Conservation (phyloP, 2,888 invertebrate species). For the Drosophila siamana region DNA sequence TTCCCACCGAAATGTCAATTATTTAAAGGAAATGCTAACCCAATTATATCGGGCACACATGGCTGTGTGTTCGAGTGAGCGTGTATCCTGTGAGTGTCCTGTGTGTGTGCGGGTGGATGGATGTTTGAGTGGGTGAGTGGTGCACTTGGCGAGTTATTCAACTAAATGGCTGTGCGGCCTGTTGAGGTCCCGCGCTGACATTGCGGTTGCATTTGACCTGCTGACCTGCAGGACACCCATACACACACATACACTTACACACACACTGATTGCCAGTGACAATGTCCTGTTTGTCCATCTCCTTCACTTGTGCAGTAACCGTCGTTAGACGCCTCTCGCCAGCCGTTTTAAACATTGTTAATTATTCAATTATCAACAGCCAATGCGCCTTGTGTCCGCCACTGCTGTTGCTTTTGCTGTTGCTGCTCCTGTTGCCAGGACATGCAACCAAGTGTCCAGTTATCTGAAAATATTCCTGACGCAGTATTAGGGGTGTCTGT, state of each 20-base stretch:
- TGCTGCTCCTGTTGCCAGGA: background rate
- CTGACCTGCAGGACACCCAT: constrained; percentile 60
- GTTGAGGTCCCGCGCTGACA: constrained; percentile 65
- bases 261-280: constrained; percentile 14
- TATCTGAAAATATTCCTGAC: constrained; percentile 44
- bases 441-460: constrained; percentile 38
- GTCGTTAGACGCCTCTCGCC: constrained; percentile 46
- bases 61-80: background rate
- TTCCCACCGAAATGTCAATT: constrained; percentile 80
- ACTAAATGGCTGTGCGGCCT: constrained; percentile 43
- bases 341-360: constrained; percentile 78
- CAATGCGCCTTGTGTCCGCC: constrained; percentile 53
- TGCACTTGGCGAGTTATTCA: constrained; percentile 39
- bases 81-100: constrained; percentile 14
- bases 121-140: constrained; percentile 20
- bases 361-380: constrained; percentile 80
- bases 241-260: constrained; percentile 9
- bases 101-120: constrained; percentile 16
- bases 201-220: constrained; percentile 79
- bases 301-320: background rate
- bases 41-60: constrained; percentile 56
- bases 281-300: constrained; percentile 6
- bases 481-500: constrained; percentile 19
- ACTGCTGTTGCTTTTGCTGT: constrained; percentile 10
- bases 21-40: constrained; percentile 58